phyloP scores from a whole-genome alignment of 2,888 invertebrate species.

The Parelbella ahira region DNA sequence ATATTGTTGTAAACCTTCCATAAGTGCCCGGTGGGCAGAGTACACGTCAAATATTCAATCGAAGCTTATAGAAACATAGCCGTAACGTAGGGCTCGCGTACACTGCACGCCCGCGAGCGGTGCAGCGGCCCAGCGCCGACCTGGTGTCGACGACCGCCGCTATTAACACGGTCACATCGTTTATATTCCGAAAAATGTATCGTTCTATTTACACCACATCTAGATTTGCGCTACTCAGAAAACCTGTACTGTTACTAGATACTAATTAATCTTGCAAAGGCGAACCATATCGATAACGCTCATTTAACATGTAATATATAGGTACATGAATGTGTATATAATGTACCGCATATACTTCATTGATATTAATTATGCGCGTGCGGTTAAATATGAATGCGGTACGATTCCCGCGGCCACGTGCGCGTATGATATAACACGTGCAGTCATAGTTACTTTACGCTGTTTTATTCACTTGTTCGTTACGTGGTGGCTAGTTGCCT shows the following conservation, averaged over 20 bases:
- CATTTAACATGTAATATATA: no score
- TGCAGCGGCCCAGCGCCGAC: conserved; percentile 24
- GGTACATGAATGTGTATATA: no score
- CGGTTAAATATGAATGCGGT: conserved; percentile 13
- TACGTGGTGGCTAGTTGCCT: conserved; percentile 8
- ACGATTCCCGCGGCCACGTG: conserved; percentile 10
- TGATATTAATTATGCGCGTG: conserved; percentile 6
- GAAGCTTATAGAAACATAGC: no score
- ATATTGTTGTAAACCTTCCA: conserved; percentile 5
- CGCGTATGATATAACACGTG: conserved; percentile 18
- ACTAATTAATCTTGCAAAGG: no score
- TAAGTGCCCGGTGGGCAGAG: not conserved
- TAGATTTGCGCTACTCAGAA: no score
- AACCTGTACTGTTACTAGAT: no score
- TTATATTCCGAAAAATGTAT: conserved; percentile 38
- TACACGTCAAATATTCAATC: no score
- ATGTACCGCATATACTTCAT: no score
- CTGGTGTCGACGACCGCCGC: conserved; percentile 56
- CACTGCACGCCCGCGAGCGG: no score
- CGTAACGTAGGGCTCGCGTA: no score
- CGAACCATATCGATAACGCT: no score
- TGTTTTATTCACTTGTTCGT: conserved; percentile 20
- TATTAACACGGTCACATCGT: conserved; percentile 70
- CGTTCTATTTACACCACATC: conserved; percentile 20
- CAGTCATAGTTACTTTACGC: conserved; percentile 1